These are phyloP conservation scores for Lordiphosa stackelbergi DNA, from an alignment of 1,140 invertebrate species.

Conservation along the genomic window DNA sequence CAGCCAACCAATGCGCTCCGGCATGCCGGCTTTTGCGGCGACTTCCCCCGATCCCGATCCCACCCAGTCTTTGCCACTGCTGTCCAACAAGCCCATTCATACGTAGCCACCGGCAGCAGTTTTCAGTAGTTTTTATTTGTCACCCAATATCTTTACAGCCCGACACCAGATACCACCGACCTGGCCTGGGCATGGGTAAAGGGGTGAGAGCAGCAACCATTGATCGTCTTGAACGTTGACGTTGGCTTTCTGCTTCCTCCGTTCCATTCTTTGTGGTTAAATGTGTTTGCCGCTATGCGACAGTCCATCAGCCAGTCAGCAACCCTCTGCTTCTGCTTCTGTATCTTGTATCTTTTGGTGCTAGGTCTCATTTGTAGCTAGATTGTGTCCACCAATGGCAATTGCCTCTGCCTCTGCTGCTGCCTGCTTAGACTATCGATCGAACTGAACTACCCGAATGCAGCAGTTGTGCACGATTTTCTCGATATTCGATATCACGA, in stretches of 20 bases:
- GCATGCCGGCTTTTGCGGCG: slow-evolving; percentile 62
- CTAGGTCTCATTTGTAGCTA: slow-evolving; percentile 40
- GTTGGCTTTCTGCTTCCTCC: slow-evolving; percentile 62
- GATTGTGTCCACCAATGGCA: slow-evolving; percentile 50
- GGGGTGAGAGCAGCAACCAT: slow-evolving; percentile 41
- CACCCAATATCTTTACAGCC: slow-evolving; percentile 75
- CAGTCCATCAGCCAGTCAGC: slow-evolving; percentile 24
- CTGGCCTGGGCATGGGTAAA: slow-evolving; percentile 9
- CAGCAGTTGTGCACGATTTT: slow-evolving; percentile 38
- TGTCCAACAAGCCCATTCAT: slow-evolving; percentile 60
- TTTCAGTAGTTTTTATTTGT: slow-evolving; percentile 77
- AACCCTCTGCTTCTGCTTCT: slow-evolving; percentile 23
- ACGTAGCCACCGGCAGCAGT: slow-evolving; percentile 63
- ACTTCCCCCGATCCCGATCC: slow-evolving; percentile 38
- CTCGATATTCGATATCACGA: slow-evolving; percentile 58
- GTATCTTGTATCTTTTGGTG: slow-evolving; percentile 30
- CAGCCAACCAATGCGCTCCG: slow-evolving; percentile 61
- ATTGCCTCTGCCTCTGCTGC: slow-evolving; percentile 15
- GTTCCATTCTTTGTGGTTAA: slow-evolving; percentile 73
- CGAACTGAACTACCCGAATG: too few species aligned
- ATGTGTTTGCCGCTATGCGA: slow-evolving; percentile 42
- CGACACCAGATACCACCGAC: slow-evolving; percentile 61
- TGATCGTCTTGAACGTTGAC: slow-evolving; percentile 54
- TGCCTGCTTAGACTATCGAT: slow-evolving; percentile 42
- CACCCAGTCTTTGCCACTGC: slow-evolving; percentile 11